Percentiles rank a stretch among this genome's conserved stretches.
These are phyloP conservation scores for Chorisops tibialis DNA, from an alignment of 2,888 invertebrate species.

Conservation along the genomic window DNA sequence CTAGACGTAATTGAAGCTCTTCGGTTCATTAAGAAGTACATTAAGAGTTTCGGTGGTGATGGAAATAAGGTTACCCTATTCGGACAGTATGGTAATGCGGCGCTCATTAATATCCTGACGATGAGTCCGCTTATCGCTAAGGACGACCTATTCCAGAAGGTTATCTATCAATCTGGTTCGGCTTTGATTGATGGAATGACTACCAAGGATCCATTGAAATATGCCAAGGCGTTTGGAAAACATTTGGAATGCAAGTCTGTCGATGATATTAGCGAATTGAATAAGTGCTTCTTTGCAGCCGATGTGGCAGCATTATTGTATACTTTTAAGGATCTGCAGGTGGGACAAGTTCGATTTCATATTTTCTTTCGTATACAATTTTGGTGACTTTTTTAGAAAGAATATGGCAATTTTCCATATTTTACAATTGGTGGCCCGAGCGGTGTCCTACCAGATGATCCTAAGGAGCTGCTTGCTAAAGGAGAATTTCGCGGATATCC, in stretches of 20 bases:
- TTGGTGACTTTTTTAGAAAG: constrained; percentile 3
- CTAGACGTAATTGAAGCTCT: constrained; percentile 54
- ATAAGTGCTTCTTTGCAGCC: background rate
- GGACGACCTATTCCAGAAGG: constrained; percentile 49
- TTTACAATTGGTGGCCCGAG: constrained; percentile 18
- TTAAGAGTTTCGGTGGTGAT: constrained; percentile 51
- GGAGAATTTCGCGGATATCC: constrained; percentile 23
- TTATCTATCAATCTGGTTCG: constrained; percentile 52
- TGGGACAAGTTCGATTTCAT: background rate
- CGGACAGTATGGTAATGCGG: constrained; percentile 52
- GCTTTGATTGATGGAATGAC: constrained; percentile 49
- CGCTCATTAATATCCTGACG: constrained; percentile 46
- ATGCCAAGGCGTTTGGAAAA: constrained; percentile 34
- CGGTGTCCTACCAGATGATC: constrained; percentile 15
- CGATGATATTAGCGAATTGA: background rate
- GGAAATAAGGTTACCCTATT: constrained; percentile 47
- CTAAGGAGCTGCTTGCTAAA: constrained; percentile 14
- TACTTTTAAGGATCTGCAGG: background rate
- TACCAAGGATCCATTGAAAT: constrained; percentile 41
- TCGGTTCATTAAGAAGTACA: constrained; percentile 52
- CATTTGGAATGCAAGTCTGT: constrained; percentile 32
- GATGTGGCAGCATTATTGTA: background rate
- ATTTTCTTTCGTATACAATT: background rate
- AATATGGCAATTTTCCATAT: background rate
- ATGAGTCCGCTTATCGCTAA: constrained; percentile 35